Evolutionary conservation across 2,888 invertebrate genomes (phyloP).

Genomic region (Rugalucina vietnamica): DNA sequence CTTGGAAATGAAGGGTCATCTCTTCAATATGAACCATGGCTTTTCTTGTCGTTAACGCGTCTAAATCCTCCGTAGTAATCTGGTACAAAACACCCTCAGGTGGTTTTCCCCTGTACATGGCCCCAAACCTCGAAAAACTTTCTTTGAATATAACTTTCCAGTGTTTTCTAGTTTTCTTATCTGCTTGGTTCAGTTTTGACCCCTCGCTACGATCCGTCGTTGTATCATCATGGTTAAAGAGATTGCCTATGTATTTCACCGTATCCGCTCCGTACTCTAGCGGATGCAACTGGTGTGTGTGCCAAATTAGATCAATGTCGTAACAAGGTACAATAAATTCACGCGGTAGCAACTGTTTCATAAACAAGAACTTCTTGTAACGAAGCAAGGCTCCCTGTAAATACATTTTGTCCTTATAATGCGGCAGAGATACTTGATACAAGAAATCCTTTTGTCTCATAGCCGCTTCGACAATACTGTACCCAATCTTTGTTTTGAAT

Average conservation of each 20-base stretch:
- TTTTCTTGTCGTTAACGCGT: constrained; percentile 68
- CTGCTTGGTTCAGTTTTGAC: constrained; percentile 83
- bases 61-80: constrained; percentile 74
- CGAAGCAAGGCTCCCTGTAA: constrained; percentile 81
- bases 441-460: constrained; percentile 83
- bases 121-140: constrained; percentile 82
- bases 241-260: constrained; percentile 61
- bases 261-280: constrained; percentile 73
- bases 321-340: constrained; percentile 85
- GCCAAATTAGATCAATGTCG: constrained; percentile 85
- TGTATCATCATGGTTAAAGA: constrained; percentile 85
- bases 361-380: constrained; percentile 83
- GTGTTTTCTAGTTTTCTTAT: constrained; percentile 82
- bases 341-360: constrained; percentile 82
- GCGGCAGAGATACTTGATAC: constrained; percentile 85
- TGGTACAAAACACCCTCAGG: constrained; percentile 82
- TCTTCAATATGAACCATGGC: constrained; percentile 51
- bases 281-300: constrained; percentile 84
- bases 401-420: constrained; percentile 83
- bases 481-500: constrained; percentile 67
- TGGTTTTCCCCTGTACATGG: constrained; percentile 84
- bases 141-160: constrained; percentile 83
- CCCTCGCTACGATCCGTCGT: constrained; percentile 83
- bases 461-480: constrained; percentile 83
- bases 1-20: constrained; percentile 13